Evolutionary conservation across 1,140 invertebrate genomes (phyloP).

Genomic region (Leucophenga varia): DNA sequence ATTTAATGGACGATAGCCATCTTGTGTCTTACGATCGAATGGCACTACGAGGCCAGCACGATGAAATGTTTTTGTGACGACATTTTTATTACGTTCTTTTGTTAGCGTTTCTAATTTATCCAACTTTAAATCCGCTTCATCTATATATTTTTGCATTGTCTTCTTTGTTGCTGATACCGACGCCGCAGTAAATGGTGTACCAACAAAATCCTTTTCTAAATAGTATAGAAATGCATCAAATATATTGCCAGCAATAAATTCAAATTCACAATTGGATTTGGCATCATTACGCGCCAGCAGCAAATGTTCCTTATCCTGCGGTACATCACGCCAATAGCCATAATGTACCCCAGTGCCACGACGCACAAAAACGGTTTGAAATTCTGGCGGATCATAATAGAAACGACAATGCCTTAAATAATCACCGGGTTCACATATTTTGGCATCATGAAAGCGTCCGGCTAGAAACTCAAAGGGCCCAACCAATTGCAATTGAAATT

Average conservation of each 20-base stretch:
- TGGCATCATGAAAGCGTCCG: slow-evolving; percentile 63
- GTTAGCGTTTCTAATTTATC: slow-evolving; percentile 25
- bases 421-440: slow-evolving; percentile 62
- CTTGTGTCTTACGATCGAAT: slow-evolving; percentile 73
- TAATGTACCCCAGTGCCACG: slow-evolving; percentile 73
- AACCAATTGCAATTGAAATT: slow-evolving; percentile 72
- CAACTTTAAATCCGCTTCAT: slow-evolving; percentile 61
- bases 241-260: slow-evolving; percentile 75
- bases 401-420: slow-evolving; percentile 84
- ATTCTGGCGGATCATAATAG: slow-evolving; percentile 93
- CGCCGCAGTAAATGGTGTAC: slow-evolving; percentile 68
- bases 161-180: slow-evolving; percentile 63
- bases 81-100: slow-evolving; percentile 66
- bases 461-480: slow-evolving; percentile 85
- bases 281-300: slow-evolving; percentile 78
- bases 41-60: slow-evolving; percentile 87
- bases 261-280: slow-evolving; percentile 67
- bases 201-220: slow-evolving; percentile 65
- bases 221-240: slow-evolving; percentile 77
- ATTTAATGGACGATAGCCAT: slow-evolving; percentile 77
- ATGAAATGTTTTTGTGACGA: slow-evolving; percentile 81
- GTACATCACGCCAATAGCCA: slow-evolving; percentile 87
- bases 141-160: slow-evolving; percentile 66
- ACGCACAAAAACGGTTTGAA: slow-evolving; percentile 76
- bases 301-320: slow-evolving; percentile 67